Conservation (phyloP, 1,140 invertebrate species). For the Orchesella cincta region DNA sequence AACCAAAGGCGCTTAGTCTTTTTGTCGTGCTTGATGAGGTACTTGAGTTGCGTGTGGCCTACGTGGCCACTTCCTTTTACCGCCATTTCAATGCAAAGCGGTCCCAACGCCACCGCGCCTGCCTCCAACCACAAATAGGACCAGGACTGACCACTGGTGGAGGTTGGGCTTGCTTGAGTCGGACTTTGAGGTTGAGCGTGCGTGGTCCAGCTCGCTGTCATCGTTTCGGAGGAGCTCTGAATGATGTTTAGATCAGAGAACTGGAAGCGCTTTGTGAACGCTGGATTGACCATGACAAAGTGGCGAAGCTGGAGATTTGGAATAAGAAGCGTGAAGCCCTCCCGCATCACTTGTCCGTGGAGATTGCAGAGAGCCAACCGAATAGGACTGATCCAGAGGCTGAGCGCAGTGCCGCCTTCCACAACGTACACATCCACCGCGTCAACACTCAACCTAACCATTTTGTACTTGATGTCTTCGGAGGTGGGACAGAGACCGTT, state of each 20-base stretch:
- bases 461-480: conserved; percentile 92
- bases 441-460: conserved; percentile 88
- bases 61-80: conserved; percentile 57
- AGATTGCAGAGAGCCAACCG: conserved; percentile 89
- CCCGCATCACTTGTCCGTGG: conserved; percentile 84
- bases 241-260: conserved; percentile 50
- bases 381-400: conserved; percentile 80
- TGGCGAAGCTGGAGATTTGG: conserved; percentile 75
- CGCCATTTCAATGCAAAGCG: conserved; percentile 89
- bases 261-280: conserved; percentile 50
- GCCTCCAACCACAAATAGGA: conserved; percentile 88
- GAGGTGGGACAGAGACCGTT: conserved; percentile 70
- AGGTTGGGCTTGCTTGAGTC: conserved; percentile 44
- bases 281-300: conserved; percentile 57
- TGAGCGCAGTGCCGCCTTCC: conserved; percentile 81
- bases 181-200: conserved; percentile 43
- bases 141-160: conserved; percentile 50
- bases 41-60: conserved; percentile 58
- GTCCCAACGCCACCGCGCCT: conserved; percentile 83
- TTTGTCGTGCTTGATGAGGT: conserved; percentile 85
- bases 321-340: conserved; percentile 83
- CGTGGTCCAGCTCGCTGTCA: conserved; percentile 49
- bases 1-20: conserved; percentile 89
- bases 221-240: conserved; percentile 48
- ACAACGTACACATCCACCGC: conserved; percentile 87